Conservation (phyloP, 1,140 invertebrate genomes). For the Odontomachus brunneus region DNA sequence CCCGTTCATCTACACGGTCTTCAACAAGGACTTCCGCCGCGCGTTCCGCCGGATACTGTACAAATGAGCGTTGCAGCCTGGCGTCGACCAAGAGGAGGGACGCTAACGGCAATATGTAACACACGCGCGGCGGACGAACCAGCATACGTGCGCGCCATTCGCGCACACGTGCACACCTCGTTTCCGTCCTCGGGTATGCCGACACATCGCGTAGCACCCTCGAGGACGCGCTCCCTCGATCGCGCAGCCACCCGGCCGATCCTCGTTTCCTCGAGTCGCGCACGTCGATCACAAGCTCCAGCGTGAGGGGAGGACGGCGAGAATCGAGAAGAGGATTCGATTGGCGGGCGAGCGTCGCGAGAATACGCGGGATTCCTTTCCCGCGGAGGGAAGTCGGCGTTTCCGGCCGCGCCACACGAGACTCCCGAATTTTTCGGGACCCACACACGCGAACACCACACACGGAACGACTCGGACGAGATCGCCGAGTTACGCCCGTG, state of each 20-base stretch:
- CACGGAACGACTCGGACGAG: slow-evolving; percentile 9
- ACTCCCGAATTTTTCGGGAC: slow-evolving; percentile 11
- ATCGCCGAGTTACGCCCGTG: not conserved
- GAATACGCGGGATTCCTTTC: not conserved
- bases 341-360: no score
- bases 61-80: slow-evolving; percentile 88
- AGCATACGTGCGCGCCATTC: slow-evolving; percentile 55
- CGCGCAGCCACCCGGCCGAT: no score
- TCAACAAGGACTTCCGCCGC: slow-evolving; percentile 99
- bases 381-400: not conserved
- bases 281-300: no score
- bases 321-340: not conserved
- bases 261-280: no score
- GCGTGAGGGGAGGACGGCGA: not conserved
- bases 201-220: no score
- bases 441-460: slow-evolving; percentile 1
- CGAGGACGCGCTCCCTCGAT: no score
- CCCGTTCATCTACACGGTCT: slow-evolving; percentile 99
- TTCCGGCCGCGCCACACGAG: no score
- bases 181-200: not conserved
- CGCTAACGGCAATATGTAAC: slow-evolving; percentile 62
- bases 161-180: not conserved
- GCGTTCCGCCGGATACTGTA: slow-evolving; percentile 98
- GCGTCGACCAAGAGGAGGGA: slow-evolving; percentile 31
- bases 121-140: slow-evolving; percentile 52